Conservation (phyloP, 2,797 vertebrate genomes). For the Limosa lapponica region DNA sequence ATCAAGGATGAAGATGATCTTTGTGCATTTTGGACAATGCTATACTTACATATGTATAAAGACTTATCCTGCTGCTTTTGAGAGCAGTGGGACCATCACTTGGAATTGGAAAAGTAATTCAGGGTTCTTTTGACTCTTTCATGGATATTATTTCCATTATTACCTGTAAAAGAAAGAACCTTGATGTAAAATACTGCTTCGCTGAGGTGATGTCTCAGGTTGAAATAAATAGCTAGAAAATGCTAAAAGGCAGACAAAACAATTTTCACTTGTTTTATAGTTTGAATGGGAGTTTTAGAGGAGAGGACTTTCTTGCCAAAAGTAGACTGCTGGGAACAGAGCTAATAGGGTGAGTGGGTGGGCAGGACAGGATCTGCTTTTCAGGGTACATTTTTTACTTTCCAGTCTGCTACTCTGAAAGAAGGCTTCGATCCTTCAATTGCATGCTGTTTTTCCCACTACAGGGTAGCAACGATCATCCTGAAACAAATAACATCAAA, state of each 20-base stretch:
- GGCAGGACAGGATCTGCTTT: neutral
- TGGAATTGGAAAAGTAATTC: conserved; percentile 17
- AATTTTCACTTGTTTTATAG: neutral
- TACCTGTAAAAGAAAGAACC: neutral
- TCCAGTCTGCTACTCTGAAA: neutral
- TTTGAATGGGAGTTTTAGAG: neutral
- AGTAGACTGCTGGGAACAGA: neutral
- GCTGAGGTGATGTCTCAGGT: neutral
- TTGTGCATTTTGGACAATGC: neutral
- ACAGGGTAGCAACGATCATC: neutral
- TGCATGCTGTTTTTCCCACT: neutral
- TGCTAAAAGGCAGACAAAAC: neutral
- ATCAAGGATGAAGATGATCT: neutral
- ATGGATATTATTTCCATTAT: neutral
- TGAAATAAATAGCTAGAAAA: conserved; percentile 7
- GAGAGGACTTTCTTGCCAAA: neutral
- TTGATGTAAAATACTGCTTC: neutral
- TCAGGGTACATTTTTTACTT: neutral
- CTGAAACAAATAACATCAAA: neutral
- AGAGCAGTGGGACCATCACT: neutral
- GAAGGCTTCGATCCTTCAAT: neutral
- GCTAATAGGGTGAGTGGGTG: neutral
- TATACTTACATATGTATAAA: neutral
- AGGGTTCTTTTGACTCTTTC: neutral
- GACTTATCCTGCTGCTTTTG: neutral